These are phyloP conservation scores for Aphelenchoides fujianensis DNA, from an alignment of 1,140 invertebrate genomes.

Conservation along the genomic window DNA sequence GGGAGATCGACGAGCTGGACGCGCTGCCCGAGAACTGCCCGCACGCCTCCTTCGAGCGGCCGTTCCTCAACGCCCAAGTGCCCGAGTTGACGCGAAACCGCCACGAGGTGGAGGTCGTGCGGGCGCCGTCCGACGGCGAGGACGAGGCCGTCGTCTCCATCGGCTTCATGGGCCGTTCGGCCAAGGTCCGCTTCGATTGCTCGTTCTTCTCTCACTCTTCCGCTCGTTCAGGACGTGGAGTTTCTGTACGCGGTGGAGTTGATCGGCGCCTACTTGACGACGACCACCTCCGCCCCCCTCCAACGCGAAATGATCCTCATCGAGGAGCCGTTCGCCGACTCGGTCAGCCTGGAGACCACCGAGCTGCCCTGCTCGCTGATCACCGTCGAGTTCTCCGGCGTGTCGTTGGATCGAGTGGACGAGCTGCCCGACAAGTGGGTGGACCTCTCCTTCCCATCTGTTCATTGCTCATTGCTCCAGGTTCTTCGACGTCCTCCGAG, in stretches of 20 bases:
- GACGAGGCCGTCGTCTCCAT: slow-evolving; percentile 76
- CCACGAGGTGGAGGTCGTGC: slow-evolving; percentile 56
- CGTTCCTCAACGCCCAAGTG: slow-evolving; percentile 65
- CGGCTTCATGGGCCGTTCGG: slow-evolving; percentile 77
- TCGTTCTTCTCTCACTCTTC: slow-evolving; percentile 19
- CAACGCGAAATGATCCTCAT: slow-evolving; percentile 80
- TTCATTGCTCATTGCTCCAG: no score
- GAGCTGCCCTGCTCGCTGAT: slow-evolving; percentile 66
- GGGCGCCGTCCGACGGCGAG: slow-evolving; percentile 81
- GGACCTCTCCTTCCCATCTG: no score
- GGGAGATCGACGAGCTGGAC: slow-evolving; percentile 15
- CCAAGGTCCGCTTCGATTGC: slow-evolving; percentile 54
- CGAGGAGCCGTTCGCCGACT: slow-evolving; percentile 76
- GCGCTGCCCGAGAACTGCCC: slow-evolving; percentile 70
- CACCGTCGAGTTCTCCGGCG: slow-evolving; percentile 73
- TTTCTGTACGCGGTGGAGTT: slow-evolving; percentile 70
- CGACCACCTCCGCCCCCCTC: slow-evolving; percentile 78
- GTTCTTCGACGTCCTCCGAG: slow-evolving; percentile 11
- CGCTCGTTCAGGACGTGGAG: slow-evolving; percentile 54
- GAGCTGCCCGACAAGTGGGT: slow-evolving; percentile 68
- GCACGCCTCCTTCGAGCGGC: slow-evolving; percentile 49
- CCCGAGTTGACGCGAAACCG: slow-evolving; percentile 69
- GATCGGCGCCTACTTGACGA: slow-evolving; percentile 78
- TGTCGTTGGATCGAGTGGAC: slow-evolving; percentile 72
- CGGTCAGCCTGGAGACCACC: slow-evolving; percentile 67